Conservation (phyloP, 2,888 invertebrate genomes). For the Dryobotodes eremita region DNA sequence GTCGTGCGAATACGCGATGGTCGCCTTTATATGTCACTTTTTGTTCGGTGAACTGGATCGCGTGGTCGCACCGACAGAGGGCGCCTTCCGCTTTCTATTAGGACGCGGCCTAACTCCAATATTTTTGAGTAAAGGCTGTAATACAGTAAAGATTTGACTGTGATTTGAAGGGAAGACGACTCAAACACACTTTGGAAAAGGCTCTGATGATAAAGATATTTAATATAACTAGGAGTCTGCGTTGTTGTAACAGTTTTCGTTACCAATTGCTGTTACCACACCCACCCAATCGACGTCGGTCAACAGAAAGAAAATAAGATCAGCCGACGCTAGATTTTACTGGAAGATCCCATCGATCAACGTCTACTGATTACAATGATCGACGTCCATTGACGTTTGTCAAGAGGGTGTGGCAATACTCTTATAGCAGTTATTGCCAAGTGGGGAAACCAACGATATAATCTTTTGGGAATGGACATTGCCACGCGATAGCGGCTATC, state of each 20-base stretch:
- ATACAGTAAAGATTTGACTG: background rate
- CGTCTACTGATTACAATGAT: background rate
- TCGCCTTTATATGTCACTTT: background rate
- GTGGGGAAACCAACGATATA: background rate
- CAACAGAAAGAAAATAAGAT: background rate
- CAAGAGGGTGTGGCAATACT: too few species aligned
- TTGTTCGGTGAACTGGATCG: background rate
- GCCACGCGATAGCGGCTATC: background rate
- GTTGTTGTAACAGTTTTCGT: background rate
- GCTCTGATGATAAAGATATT: constrained; percentile 10
- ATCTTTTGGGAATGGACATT: background rate
- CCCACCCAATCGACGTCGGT: background rate
- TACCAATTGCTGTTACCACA: background rate
- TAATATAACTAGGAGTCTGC: background rate
- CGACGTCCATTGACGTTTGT: background rate
- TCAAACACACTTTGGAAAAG: too few species aligned
- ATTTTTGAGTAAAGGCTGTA: background rate
- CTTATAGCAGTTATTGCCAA: background rate
- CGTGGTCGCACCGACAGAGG: background rate
- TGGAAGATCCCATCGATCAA: background rate
- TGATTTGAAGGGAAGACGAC: constrained; percentile 15
- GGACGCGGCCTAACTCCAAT: background rate
- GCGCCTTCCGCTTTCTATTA: background rate
- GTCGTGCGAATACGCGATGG: background rate
- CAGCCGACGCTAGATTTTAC: background rate